Evolutionary conservation across 2,797 vertebrate genomes (phyloP), one percentile per base, ranked within the genome.

Genomic region (Danio jaintianensis): DNA sequence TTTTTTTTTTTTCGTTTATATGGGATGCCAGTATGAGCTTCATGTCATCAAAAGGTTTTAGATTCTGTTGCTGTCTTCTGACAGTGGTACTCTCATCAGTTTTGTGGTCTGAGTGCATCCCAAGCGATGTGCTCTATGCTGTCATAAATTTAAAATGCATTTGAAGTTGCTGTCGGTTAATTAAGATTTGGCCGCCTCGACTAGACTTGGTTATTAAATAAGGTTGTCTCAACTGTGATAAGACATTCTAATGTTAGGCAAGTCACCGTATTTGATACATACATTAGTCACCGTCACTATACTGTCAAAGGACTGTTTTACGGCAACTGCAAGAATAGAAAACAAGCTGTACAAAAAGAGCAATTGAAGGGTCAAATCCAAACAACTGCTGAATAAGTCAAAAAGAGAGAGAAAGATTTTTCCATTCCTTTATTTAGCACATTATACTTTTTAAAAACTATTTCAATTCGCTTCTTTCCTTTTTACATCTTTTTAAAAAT

Each of bases 131-230:
- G 16, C 10, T 70, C 10, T 18, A 13, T 18, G 48, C 29, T 13
- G 67, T 69, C 16, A 40, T 69, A 53, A 40, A 69, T 69, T 52
- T 53, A 53, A 53, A 69, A 69, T 38, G 36, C 48, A 69, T 53
- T 69, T 69, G 48, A 69, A 53, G 48, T 29, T 18, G 16, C 10
- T 70, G 29, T 70, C 48, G 36, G 48, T 70, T 53, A 40, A 53
- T 53, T 53, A 53, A 53, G 48, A 70, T 56, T 56, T 71, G 50
- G 18, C 38, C n/a, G 18, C n/a, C 36, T 71, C 38, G 7, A 71
- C 50, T 42, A 53, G 10, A 56, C 68, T 71, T 71, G 12, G 52
- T 43, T 71, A 56, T 56, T 56, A 43, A 58, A 58, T 73, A 45
- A 47, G 0, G 4, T 59, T 73, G 42, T 36, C 42, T 47, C 53